These are phyloP conservation scores for Deilephila elpenor DNA, from an alignment of 2,888 invertebrate species.

Conservation along the genomic window DNA sequence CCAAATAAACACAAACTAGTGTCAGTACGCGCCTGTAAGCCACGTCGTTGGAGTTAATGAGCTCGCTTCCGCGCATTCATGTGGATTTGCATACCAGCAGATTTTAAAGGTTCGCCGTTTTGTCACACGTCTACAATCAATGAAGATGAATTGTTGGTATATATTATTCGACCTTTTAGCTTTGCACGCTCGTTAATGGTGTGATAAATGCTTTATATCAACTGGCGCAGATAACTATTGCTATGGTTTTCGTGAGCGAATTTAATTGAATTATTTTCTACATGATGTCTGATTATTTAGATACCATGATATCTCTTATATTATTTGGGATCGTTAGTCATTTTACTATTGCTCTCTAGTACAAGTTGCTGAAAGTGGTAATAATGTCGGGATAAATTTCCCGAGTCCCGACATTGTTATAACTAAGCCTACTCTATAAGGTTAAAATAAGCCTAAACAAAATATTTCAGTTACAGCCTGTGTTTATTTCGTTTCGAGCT, in stretches of 20 bases:
- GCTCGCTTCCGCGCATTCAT: constrained; percentile 44
- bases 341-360: no score
- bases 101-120: constrained; percentile 5
- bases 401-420: no score
- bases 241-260: background rate
- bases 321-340: no score
- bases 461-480: no score
- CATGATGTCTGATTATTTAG: no score
- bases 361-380: no score
- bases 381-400: no score
- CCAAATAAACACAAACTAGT: constrained; percentile 11
- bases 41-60: constrained; percentile 35
- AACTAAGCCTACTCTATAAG: no score
- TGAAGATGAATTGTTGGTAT: background rate
- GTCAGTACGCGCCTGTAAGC: constrained; percentile 19
- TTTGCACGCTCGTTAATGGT: background rate
- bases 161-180: background rate
- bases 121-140: background rate
- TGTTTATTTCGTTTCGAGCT: no score
- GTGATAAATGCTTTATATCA: background rate
- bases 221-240: background rate
- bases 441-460: no score
- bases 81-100: constrained; percentile 30
- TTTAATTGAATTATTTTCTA: background rate
- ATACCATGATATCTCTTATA: no score